phyloP scores from a whole-genome alignment of 2,113 vertebrate species.

The Baryphthengus martii region DNA sequence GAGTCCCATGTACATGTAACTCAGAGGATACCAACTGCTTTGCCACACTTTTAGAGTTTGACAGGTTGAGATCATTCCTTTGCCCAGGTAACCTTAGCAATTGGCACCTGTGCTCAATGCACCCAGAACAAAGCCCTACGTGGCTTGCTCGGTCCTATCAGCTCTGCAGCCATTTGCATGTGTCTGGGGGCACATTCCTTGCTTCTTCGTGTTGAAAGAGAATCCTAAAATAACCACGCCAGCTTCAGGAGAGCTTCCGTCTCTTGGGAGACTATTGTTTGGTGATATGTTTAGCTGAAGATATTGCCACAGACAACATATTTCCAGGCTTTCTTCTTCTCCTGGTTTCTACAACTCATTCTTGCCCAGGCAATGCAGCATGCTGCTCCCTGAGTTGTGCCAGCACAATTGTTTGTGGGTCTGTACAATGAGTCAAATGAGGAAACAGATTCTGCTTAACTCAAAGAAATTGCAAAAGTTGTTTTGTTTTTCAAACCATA shows the following conservation, averaged over 20 bases:
- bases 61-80: constrained; percentile 39
- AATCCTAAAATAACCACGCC: constrained; percentile 45
- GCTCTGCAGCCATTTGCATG: constrained; percentile 11
- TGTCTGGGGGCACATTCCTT: constrained; percentile 58
- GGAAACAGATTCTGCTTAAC: neutral
- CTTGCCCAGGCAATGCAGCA: constrained; percentile 24
- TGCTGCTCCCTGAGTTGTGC: neutral
- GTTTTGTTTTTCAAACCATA: neutral
- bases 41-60: neutral
- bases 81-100: constrained; percentile 45
- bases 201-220: constrained; percentile 46
- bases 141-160: neutral
- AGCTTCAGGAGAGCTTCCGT: constrained; percentile 60
- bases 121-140: neutral
- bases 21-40: neutral
- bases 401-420: constrained; percentile 36
- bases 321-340: constrained; percentile 47
- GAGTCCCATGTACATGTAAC: neutral
- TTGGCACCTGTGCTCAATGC: constrained; percentile 34
- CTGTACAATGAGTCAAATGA: constrained; percentile 9
- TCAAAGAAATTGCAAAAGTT: neutral
- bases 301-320: constrained; percentile 58
- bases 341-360: constrained; percentile 39
- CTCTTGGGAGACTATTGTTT: constrained; percentile 65
- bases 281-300: constrained; percentile 55